phyloP scores from a whole-genome alignment of 1,140 invertebrate genomes.

The Penaeus indicus region DNA sequence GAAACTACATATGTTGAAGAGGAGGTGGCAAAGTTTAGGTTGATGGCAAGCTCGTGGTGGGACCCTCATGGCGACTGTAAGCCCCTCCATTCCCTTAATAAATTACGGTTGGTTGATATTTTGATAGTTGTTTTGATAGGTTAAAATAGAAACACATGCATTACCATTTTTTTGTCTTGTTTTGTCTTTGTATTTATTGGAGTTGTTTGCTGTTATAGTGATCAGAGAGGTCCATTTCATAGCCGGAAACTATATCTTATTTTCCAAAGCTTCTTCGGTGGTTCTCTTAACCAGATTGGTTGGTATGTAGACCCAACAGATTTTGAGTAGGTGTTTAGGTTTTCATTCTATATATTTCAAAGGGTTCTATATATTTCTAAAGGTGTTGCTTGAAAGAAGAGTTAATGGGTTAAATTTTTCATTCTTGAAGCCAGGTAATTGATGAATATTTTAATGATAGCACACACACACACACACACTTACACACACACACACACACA shows the following conservation, averaged over 20 bases:
- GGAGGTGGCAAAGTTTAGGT: conserved; percentile 72
- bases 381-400: too few species aligned
- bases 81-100: conserved; percentile 74
- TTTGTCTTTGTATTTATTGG: background rate
- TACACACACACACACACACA: too few species aligned
- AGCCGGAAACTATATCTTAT: background rate
- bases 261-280: too few species aligned
- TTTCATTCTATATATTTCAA: too few species aligned
- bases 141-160: background rate
- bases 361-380: too few species aligned
- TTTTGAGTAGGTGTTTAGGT: too few species aligned
- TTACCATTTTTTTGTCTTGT: background rate
- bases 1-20: conserved; percentile 67
- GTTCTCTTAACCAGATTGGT: too few species aligned
- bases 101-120: conserved; percentile 65
- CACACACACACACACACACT: too few species aligned
- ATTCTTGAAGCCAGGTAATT: too few species aligned
- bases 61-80: conserved; percentile 71
- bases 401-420: too few species aligned
- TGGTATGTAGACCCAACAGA: too few species aligned
- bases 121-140: background rate
- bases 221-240: background rate
- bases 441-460: too few species aligned
- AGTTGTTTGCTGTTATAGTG: background rate
- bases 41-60: conserved; percentile 73